phyloP scores from a whole-genome alignment of 2,797 vertebrate genomes.

The Alauda arvensis region DNA sequence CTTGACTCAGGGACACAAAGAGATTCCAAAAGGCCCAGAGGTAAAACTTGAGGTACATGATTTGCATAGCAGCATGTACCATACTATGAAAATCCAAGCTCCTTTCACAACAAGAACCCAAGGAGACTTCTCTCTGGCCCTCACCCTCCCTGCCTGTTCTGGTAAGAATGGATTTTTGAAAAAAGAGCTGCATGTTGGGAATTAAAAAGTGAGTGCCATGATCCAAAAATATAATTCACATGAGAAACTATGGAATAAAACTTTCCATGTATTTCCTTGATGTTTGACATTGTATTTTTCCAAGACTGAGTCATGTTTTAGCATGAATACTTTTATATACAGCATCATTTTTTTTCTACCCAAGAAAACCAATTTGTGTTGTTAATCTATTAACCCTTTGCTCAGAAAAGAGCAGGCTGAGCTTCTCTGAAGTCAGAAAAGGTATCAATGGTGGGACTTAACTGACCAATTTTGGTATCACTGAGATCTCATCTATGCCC shows the following conservation, averaged over 20 bases:
- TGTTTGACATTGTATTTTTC: neutral
- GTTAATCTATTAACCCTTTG: neutral
- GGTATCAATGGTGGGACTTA: neutral
- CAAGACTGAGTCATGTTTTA: neutral
- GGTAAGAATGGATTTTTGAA: neutral
- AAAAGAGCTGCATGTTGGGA: neutral
- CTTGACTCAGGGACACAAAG: conserved; percentile 57
- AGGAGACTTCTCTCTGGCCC: neutral
- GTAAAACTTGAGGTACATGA: neutral
- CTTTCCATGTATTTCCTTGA: neutral
- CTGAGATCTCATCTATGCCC: too few species aligned
- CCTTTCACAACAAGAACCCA: neutral
- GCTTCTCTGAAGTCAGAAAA: neutral
- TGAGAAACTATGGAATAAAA: neutral
- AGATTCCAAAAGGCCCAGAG: conserved; percentile 10
- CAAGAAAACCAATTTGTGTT: neutral
- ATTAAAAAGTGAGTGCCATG: neutral
- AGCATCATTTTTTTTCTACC: neutral
- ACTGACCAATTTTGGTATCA: neutral
- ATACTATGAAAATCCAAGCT: neutral
- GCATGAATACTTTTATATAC: neutral
- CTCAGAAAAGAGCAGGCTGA: neutral
- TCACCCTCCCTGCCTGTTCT: neutral
- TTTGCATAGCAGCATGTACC: neutral
- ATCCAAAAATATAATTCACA: neutral